These are phyloP conservation scores for Pelodiscus sinensis DNA, from an alignment of 2,113 vertebrate genomes.

Conservation along the genomic window DNA sequence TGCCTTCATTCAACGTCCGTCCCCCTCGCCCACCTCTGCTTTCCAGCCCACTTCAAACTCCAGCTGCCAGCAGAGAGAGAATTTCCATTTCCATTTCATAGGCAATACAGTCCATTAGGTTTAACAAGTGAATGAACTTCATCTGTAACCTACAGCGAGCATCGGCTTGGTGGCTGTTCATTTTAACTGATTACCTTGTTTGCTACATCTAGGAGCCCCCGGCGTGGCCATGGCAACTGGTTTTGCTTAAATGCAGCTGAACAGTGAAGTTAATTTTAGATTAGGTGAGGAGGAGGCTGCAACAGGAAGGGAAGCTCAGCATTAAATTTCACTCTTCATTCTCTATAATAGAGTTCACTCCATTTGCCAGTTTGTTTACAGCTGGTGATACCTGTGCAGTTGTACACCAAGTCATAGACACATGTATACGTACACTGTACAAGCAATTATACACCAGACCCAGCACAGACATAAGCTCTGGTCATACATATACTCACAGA, in stretches of 20 bases:
- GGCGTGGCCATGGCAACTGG: conserved; percentile 77
- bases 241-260: conserved; percentile 69
- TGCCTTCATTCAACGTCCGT: conserved; percentile 33
- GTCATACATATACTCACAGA: neutral
- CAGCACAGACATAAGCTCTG: neutral
- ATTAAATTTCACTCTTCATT: neutral
- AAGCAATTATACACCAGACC: neutral
- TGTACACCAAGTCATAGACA: neutral
- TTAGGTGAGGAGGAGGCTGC: conserved; percentile 65
- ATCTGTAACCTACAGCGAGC: conserved; percentile 55
- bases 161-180: conserved; percentile 51
- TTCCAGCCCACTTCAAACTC: neutral
- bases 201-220: conserved; percentile 55
- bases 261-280: conserved; percentile 75
- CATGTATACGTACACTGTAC: accelerated
- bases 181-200: conserved; percentile 60
- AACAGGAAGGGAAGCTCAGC: conserved; percentile 41
- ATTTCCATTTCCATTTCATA: conserved; percentile 53
- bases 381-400: accelerated
- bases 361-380: neutral
- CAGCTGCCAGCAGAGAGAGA: conserved; percentile 2
- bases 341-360: neutral
- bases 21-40: conserved; percentile 6
- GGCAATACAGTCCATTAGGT: conserved; percentile 65
- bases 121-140: conserved; percentile 70